Conservation (phyloP, 2,797 vertebrate genomes). For the Gallinago solitaria region DNA sequence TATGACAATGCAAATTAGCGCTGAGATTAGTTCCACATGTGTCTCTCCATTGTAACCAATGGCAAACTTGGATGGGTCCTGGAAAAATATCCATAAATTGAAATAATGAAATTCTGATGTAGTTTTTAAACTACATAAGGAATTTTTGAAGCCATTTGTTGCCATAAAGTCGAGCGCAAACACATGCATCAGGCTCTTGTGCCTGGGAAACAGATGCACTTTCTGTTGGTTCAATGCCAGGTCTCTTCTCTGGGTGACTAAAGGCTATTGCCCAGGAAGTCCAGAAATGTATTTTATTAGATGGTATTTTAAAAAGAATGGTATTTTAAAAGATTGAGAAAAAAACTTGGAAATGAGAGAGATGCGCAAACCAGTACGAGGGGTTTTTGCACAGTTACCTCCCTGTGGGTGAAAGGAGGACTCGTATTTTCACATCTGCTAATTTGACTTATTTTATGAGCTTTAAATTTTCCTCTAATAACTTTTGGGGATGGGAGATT, state of each 20-base stretch:
- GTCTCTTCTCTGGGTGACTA: background rate
- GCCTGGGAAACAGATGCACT: background rate
- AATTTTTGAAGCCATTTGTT: background rate
- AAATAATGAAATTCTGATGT: background rate
- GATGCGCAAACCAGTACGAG: background rate
- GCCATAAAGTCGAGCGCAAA: fast-evolving
- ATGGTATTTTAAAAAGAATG: background rate
- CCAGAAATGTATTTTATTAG: background rate
- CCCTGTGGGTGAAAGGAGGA: background rate
- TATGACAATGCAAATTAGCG: background rate
- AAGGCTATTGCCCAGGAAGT: background rate
- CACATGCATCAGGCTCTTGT: background rate
- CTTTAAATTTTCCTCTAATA: background rate
- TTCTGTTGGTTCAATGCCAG: background rate
- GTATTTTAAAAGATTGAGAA: background rate
- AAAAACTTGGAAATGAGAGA: background rate
- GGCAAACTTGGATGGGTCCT: background rate
- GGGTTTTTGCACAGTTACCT: background rate
- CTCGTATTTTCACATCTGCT: background rate
- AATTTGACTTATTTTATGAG: background rate
- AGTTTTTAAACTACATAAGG: background rate
- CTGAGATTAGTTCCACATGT: background rate
- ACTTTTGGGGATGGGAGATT: background rate
- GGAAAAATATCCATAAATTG: background rate
- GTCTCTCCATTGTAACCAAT: background rate